phyloP scores from a whole-genome alignment of 35 echinoderm and acorn worm species.

The Ophioderma brevispina region DNA sequence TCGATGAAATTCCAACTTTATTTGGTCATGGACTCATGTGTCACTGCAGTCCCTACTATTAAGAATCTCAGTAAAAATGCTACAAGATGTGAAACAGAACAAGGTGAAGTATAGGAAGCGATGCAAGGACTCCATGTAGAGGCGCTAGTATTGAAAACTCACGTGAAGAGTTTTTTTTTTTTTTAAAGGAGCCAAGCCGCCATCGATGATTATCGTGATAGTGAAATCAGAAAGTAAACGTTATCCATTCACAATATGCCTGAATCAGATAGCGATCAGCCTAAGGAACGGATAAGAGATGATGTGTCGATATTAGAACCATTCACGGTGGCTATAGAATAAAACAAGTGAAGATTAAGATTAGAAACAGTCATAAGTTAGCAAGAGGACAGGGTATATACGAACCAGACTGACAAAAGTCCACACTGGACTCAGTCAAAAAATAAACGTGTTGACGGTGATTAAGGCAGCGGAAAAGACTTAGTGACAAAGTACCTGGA shows the following conservation, averaged over 20 bases:
- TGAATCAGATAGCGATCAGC: not conserved
- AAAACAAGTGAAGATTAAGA: not conserved
- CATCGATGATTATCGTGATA: not conserved
- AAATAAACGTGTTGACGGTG: not conserved
- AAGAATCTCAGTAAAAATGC: not conserved
- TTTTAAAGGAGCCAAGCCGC: not conserved
- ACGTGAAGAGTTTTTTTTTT: too few relatives aligned
- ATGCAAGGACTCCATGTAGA: not conserved
- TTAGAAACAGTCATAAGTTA: not conserved
- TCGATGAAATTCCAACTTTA: not conserved
- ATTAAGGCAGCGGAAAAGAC: not conserved
- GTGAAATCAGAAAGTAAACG: not conserved
- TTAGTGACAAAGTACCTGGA: not conserved
- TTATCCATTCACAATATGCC: not conserved
- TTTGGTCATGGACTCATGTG: not conserved
- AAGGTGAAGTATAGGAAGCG: not conserved
- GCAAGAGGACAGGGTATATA: not conserved
- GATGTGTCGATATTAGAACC: not conserved
- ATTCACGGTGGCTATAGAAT: not conserved
- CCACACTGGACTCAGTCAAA: not conserved
- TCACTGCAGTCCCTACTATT: not conserved
- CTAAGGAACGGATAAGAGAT: not conserved
- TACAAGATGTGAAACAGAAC: not conserved
- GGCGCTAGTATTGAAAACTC: not conserved
- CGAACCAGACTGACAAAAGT: not conserved